Evolutionary conservation across 2,797 vertebrate species (phyloP).

Genomic region (Premnoplex brunnescens): DNA sequence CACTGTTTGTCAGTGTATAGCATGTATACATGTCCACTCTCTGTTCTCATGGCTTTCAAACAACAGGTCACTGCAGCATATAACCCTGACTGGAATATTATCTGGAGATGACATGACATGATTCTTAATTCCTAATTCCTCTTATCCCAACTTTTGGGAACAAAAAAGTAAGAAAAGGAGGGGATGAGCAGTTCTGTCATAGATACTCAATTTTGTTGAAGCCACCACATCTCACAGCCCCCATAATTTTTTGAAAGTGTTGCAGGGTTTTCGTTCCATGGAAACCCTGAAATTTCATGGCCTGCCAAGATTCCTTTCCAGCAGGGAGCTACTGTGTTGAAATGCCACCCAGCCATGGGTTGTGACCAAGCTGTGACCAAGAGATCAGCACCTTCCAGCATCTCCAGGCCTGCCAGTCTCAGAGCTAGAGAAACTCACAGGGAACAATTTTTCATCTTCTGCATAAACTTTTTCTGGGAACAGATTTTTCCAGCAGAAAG

Average conservation of each 20-base stretch:
- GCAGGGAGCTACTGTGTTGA: slow-evolving; percentile 24
- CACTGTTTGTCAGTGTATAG: background rate
- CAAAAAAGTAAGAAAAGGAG: background rate
- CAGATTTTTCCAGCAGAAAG: background rate
- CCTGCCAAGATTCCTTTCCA: background rate
- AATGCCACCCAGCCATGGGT: slow-evolving; percentile 32
- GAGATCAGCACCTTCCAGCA: background rate
- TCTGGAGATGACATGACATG: background rate
- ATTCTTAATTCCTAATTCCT: background rate
- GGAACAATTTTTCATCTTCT: background rate
- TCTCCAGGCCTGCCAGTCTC: background rate
- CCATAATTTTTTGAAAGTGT: background rate
- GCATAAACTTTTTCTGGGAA: background rate
- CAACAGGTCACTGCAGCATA: background rate
- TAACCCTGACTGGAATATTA: background rate
- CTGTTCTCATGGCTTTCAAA: background rate
- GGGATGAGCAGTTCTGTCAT: background rate
- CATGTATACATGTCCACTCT: rapidly evolving
- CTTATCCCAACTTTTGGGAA: background rate
- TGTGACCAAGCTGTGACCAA: background rate
- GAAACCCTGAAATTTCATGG: slow-evolving; percentile 13
- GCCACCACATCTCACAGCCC: background rate
- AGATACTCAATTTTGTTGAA: background rate
- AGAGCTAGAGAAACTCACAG: slow-evolving; percentile 23
- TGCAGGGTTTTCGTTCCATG: slow-evolving; percentile 25